phyloP scores from a whole-genome alignment of 1,140 invertebrate species.

The Drosophila miranda region DNA sequence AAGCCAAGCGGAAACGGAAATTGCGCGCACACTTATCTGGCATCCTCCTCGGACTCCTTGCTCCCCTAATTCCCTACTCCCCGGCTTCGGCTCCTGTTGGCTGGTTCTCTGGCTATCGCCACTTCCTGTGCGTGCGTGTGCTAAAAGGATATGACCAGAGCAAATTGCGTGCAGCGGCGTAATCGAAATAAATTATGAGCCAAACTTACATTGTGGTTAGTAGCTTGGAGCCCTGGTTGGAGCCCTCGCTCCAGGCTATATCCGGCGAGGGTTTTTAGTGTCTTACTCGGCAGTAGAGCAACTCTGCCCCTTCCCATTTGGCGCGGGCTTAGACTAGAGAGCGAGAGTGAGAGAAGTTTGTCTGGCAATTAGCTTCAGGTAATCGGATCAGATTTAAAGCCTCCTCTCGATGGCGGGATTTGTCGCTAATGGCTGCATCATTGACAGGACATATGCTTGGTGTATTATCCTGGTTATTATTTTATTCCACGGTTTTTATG shows the following conservation, averaged over 20 bases:
- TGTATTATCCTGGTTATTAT: constrained; percentile 60
- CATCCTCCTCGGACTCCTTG: constrained; percentile 2
- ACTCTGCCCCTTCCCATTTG: constrained; percentile 13
- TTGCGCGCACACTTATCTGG: constrained; percentile 72
- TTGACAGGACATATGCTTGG: constrained; percentile 28
- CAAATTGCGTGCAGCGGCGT: constrained; percentile 77
- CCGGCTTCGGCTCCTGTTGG: background rate
- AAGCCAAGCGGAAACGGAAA: constrained; percentile 72
- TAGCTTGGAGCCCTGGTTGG: background rate
- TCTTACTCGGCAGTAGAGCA: constrained; percentile 25
- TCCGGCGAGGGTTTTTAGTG: constrained; percentile 61
- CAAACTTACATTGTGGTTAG: constrained; percentile 60
- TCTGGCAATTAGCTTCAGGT: constrained; percentile 58
- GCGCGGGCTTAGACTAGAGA: constrained; percentile 34
- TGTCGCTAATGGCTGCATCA: constrained; percentile 2
- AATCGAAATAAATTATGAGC: constrained; percentile 80
- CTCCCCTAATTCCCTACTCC: too few relatives aligned
- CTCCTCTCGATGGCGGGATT: background rate
- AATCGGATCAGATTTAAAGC: constrained; percentile 26
- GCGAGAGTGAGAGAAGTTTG: constrained; percentile 53
- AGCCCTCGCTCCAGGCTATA: constrained; percentile 44
- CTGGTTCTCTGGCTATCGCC: constrained; percentile 21
- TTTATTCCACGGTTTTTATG: constrained; percentile 55
- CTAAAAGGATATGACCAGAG: constrained; percentile 67
- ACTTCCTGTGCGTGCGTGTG: constrained; percentile 48